Evolutionary conservation across 2,888 invertebrate genomes (phyloP), one percentile per base, ranked within the genome.

Genomic region (Rhorus exstirpatorius): DNA sequence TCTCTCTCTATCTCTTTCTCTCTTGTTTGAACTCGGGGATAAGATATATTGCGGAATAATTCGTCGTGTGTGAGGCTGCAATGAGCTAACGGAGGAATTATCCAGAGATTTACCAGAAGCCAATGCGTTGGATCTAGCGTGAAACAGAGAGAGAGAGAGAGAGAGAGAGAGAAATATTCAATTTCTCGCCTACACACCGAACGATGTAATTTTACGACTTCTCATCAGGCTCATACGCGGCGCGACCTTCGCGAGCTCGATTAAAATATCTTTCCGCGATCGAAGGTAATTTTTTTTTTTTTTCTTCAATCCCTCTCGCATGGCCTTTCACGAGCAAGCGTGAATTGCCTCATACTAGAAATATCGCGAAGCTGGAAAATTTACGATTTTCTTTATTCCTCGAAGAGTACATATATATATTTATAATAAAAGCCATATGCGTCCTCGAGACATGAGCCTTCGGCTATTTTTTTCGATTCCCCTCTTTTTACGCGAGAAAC

Each of bases 1-100:
- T 78, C 53, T 78, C 51, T 60, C 71, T 60, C 76, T 80, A 72
- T 67, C 21, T 72, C 68, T 60, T 70, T 44, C 67, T 72, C 76
- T 72, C 38, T 79, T 26, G 44, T 8, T 65, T 65, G 41, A 51
- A 44, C 26, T 35, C 61, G 35, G 70, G 71, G 71, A 67, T 6
- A 31, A 35, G n/a, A n/a, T n/a, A 79, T 26, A 83, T 26, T 17
- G 58, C 60, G 65, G 60, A 71, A 76, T 83, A 83, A 79, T 83
- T 83, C 44, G 53, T 67, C 55, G 67, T 46, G 26, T 41, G 58
- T 21, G 76, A 71, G 35, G 53, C 76, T 79, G 60, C 55, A 71
- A 58, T 71, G 71, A 17, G 21, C 24, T 46, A 21, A 19, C 68
- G 63, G 41, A 35, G 44, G 38, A 77, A 70, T 77, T 70, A 65